Evolutionary conservation across 2,797 vertebrate genomes (phyloP), one percentile per base, ranked within the genome.

Genomic region (Chelon auratus): DNA sequence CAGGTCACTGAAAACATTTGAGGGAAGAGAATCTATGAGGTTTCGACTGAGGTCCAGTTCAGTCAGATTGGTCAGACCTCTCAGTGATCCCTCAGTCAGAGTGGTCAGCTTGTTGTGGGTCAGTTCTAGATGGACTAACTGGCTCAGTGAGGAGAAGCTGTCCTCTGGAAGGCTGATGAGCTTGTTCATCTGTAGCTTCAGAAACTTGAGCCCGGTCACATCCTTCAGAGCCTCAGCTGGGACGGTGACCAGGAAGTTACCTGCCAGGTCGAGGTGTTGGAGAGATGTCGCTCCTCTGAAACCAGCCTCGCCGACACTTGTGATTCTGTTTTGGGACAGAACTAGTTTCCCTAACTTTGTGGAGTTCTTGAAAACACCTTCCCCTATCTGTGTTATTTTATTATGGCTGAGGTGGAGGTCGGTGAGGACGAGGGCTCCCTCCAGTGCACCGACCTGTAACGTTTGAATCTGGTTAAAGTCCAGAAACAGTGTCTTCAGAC

Each of bases 21-120:
- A 36, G 1, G 83, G 72, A 30, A 94, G 84, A 11, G 56, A 75
- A 15, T 66, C 47, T 22, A 94, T 37, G 14, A 77, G 56, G 79
- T 93, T 94, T 22, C 5, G 20, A 48, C 84, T 92, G 60, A 94
- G 63, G 62, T 90, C 87, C 63, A 94, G 77, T 17, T 75, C 68
- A 0, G 0, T 63, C 62, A 94, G 83, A 17, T 26, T 54, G 22
- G 17, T 48, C 73, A 94, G 78, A 20, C 89, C 87, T 24, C 42
- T 78, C 11, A 94, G 78, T 0, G 87, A 91, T 2, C 58, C 77
- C 0, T 75, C 83, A 2, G 81, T 58, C 36, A 94, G 30, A n/a
- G 15, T 17, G 7, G 17, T 66, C 68, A 94, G 54, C 9, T 18
- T 50, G 73, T 94, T 94, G 54, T 72, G 63, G 55, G 75, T 91